Percentiles rank a stretch among this genome's conserved stretches.
Evolutionary conservation across 2,888 invertebrate species (phyloP).

Genomic region (Slavum lentiscoides): DNA sequence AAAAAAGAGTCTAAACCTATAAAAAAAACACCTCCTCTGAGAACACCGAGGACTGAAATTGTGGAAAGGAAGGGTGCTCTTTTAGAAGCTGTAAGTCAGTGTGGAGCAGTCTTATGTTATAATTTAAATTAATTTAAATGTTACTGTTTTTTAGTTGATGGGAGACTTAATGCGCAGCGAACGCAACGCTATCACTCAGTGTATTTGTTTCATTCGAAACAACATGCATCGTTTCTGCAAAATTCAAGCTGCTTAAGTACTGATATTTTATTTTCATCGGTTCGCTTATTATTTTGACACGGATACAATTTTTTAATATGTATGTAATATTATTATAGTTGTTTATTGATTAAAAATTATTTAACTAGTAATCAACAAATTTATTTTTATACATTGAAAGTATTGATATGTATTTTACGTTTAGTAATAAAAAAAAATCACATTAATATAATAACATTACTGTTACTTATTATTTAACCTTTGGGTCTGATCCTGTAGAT

Average conservation of each 20-base stretch:
- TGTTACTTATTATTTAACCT: no score
- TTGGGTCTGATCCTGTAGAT: no score
- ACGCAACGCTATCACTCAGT: slow-evolving; percentile 47
- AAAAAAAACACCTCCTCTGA: slow-evolving; percentile 4
- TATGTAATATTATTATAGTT: no score
- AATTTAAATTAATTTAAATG: neutral
- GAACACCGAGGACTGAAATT: slow-evolving; percentile 43
- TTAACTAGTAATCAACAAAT: no score
- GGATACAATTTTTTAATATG: no score
- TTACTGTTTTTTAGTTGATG: slow-evolving; percentile 36
- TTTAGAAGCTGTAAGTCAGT: slow-evolving; percentile 44
- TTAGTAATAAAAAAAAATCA: no score
- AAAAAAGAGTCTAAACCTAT: slow-evolving; percentile 37
- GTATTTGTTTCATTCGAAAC: slow-evolving; percentile 44
- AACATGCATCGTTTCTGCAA: slow-evolving; percentile 39
- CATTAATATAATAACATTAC: no score
- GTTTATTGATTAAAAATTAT: no score
- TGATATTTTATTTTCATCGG: neutral
- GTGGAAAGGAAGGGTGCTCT: slow-evolving; percentile 43
- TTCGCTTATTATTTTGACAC: no score
- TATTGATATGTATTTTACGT: no score
- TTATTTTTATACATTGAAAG: no score
- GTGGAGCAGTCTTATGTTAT: no score
- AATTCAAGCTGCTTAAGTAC: slow-evolving; percentile 31
- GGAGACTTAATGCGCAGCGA: slow-evolving; percentile 45